phyloP scores from a whole-genome alignment of 2,797 vertebrate genomes.

The Sebastes vulpes region DNA sequence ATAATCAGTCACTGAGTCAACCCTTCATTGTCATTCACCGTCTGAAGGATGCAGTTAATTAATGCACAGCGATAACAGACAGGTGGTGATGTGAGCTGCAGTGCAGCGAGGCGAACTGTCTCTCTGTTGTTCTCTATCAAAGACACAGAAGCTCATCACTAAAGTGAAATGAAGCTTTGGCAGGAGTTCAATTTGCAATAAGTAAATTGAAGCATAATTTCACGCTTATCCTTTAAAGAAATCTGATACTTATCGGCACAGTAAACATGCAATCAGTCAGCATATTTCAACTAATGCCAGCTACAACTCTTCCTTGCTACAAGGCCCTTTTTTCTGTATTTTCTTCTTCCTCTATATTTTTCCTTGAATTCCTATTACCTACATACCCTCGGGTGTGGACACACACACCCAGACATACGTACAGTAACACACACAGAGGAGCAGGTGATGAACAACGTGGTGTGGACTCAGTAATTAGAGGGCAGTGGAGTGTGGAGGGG shows the following conservation, averaged over 20 bases:
- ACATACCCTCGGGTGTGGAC: background rate
- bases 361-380: background rate
- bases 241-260: background rate
- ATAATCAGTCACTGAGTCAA: slow-evolving; percentile 17
- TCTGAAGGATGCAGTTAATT: slow-evolving; percentile 14
- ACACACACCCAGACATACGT: slow-evolving; percentile 1
- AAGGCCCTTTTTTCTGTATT: slow-evolving; percentile 1
- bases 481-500: slow-evolving; percentile 54
- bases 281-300: background rate
- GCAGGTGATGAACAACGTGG: slow-evolving; percentile 50
- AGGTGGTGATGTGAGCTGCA: background rate
- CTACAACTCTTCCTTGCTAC: background rate
- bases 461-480: slow-evolving; percentile 66
- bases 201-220: background rate
- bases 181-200: background rate
- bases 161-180: background rate
- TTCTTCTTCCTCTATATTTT: background rate
- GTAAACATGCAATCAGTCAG: background rate
- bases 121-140: background rate
- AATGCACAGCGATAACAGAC: background rate
- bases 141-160: background rate
- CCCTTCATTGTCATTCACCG: slow-evolving; percentile 11
- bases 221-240: background rate
- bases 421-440: background rate
- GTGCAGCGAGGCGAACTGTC: background rate